Evolutionary conservation across 1,140 invertebrate species (phyloP).

Genomic region (Drosophila obscura): DNA sequence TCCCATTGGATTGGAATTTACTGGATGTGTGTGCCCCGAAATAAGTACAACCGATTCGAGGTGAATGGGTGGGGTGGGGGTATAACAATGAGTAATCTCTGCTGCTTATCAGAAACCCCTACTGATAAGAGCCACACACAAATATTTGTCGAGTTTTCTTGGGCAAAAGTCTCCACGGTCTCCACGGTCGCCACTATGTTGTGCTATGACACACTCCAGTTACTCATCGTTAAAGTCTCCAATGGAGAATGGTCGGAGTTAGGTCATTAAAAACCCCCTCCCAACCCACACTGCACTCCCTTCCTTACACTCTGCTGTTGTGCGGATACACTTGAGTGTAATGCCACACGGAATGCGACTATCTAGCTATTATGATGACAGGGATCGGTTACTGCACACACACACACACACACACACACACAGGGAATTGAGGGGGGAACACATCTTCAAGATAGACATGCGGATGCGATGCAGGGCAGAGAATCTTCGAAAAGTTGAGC

Average conservation of each 20-base stretch:
- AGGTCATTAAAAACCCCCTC: constrained; percentile 11
- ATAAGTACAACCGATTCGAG: constrained; percentile 22
- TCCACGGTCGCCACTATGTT: constrained; percentile 9
- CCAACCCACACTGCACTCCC: not conserved
- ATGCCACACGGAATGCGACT: constrained; percentile 3
- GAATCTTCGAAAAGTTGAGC: constrained; percentile 21
- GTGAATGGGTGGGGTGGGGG: not conserved
- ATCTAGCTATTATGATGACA: constrained; percentile 23
- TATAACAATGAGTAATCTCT: constrained; percentile 67
- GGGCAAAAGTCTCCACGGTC: not conserved
- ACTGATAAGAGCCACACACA: constrained; percentile 52
- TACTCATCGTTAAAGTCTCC: constrained; percentile 57
- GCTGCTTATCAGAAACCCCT: constrained; percentile 55
- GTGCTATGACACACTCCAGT: constrained; percentile 52
- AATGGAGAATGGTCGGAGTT: constrained; percentile 20
- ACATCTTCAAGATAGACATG: constrained; percentile 7
- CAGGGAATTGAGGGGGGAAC: not conserved
- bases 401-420: constrained; percentile 2
- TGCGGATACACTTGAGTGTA: constrained; percentile 6
- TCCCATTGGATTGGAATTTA: not conserved
- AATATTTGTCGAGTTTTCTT: constrained; percentile 60
- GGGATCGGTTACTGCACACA: too few species aligned
- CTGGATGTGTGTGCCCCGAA: constrained; percentile 44
- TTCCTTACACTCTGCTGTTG: not conserved
- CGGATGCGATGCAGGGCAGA: not conserved